These are phyloP conservation scores for Xiphias gladius DNA, from an alignment of 2,113 vertebrate species.

Conservation along the genomic window DNA sequence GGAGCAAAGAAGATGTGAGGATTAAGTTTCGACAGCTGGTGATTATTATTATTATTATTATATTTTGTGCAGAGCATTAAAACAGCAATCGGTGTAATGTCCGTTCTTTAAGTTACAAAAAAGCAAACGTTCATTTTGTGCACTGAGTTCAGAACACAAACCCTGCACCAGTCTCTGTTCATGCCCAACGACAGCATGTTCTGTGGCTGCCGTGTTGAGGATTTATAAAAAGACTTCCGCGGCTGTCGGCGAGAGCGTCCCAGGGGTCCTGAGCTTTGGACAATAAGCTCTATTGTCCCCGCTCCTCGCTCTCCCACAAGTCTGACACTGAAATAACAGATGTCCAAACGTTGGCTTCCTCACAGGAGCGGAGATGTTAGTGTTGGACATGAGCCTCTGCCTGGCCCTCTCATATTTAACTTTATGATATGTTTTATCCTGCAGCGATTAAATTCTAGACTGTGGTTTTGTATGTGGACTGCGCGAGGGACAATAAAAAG, in stretches of 20 bases:
- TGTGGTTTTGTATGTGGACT: not conserved
- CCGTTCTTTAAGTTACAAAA: not conserved
- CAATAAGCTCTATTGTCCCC: constrained; percentile 79
- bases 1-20: not conserved
- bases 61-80: not conserved
- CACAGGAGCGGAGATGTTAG: constrained; percentile 33
- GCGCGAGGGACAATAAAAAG: not conserved
- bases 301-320: constrained; percentile 53
- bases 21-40: not conserved
- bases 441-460: constrained; percentile 14
- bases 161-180: not conserved
- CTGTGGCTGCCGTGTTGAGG: constrained; percentile 33
- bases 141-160: not conserved
- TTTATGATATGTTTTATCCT: constrained; percentile 28
- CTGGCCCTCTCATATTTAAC: constrained; percentile 38
- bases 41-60: not conserved
- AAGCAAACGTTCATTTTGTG: not conserved
- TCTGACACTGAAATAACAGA: constrained; percentile 74
- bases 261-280: constrained; percentile 63
- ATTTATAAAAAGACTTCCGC: constrained; percentile 77
- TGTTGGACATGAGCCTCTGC: constrained; percentile 44
- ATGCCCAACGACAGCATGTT: not conserved
- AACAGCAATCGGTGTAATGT: not conserved
- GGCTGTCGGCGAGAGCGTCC: constrained; percentile 47
- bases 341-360: constrained; percentile 58